Evolutionary conservation across 2,797 vertebrate genomes (phyloP).

Genomic region (Rousettus madagascariensis): DNA sequence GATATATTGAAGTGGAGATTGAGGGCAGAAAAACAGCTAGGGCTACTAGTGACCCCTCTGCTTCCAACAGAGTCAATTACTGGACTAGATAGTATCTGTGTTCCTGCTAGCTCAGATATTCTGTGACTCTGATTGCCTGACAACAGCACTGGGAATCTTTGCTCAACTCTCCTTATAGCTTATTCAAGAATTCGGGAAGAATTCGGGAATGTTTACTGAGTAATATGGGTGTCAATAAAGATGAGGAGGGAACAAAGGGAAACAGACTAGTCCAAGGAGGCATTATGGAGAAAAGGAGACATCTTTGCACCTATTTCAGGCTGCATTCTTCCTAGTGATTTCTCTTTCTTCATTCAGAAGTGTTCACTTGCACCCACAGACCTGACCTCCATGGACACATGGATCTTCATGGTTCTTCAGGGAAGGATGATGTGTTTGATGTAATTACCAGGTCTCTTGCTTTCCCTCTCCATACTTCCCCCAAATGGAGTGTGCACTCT

Average conservation of each 20-base stretch:
- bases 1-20: background rate
- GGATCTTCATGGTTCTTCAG: background rate
- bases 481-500: background rate
- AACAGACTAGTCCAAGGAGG: background rate
- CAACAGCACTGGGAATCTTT: background rate
- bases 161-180: background rate
- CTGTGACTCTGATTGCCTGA: background rate
- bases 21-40: background rate
- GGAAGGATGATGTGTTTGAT: background rate
- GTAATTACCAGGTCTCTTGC: background rate
- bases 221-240: background rate
- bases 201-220: background rate
- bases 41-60: background rate
- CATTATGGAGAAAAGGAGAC: background rate
- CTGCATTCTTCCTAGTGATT: background rate
- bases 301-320: background rate
- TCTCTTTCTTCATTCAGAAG: conserved; percentile 30
- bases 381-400: background rate
- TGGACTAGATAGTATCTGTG: background rate
- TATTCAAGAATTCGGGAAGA: background rate
- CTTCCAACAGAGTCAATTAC: conserved; percentile 8
- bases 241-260: background rate
- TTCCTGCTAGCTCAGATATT: background rate
- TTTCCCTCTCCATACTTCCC: background rate
- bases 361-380: background rate